phyloP scores from a whole-genome alignment of 2,888 invertebrate genomes.

The Carabus problematicus region DNA sequence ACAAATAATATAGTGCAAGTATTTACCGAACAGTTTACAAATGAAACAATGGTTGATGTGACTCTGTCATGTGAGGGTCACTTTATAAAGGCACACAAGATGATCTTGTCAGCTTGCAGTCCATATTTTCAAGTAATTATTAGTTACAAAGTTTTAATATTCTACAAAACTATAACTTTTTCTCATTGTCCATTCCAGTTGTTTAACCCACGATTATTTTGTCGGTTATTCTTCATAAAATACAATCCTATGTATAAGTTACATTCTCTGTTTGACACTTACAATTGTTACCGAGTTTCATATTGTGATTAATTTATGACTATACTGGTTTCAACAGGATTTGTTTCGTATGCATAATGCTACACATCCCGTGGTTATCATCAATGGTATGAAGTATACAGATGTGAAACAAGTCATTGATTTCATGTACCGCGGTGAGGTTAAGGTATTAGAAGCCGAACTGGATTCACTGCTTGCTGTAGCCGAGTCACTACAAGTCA shows the following conservation, averaged over 20 bases:
- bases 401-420: constrained; percentile 59
- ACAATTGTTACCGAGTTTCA: background rate
- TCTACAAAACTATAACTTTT: no score
- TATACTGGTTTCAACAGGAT: constrained; percentile 52
- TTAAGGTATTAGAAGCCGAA: constrained; percentile 60
- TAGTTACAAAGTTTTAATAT: no score
- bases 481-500: constrained; percentile 60
- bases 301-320: background rate
- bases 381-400: constrained; percentile 58
- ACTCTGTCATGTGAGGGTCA: constrained; percentile 61
- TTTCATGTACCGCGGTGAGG: constrained; percentile 63
- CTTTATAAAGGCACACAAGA: constrained; percentile 61
- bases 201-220: no score
- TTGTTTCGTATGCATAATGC: constrained; percentile 57
- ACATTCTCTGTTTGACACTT: background rate
- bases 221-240: no score
- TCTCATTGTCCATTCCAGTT: background rate
- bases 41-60: constrained; percentile 60
- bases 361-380: constrained; percentile 59
- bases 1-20: constrained; percentile 61
- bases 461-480: constrained; percentile 58
- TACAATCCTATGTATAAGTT: background rate
- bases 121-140: constrained; percentile 59
- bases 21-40: constrained; percentile 58
- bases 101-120: constrained; percentile 62